These are phyloP conservation scores for Ruditapes philippinarum DNA, from an alignment of 1,140 invertebrate genomes.

Conservation along the genomic window DNA sequence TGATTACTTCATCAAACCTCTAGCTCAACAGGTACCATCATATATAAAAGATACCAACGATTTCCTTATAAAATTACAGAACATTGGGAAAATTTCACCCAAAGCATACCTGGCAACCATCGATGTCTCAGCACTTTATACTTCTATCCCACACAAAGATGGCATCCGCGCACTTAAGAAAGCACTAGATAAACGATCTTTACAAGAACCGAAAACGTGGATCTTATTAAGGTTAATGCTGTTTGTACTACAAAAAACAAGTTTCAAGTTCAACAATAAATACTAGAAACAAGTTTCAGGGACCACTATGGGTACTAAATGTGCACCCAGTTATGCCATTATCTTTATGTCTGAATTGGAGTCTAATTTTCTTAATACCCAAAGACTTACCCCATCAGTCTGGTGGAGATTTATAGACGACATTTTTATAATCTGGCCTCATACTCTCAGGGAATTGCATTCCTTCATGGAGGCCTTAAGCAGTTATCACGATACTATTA, in stretches of 20 bases:
- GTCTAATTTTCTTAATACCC: too few species aligned
- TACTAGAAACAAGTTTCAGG: neutral
- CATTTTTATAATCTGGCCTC: too few species aligned
- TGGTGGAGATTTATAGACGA: too few species aligned
- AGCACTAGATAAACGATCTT: neutral
- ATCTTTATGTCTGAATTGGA: too few species aligned
- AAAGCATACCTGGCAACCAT: too few species aligned
- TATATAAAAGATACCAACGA: conserved; percentile 19
- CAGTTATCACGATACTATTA: too few species aligned
- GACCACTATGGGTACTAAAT: too few species aligned
- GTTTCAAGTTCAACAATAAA: conserved; percentile 2
- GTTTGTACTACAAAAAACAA: neutral
- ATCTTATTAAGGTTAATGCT: neutral
- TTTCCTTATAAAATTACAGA: neutral
- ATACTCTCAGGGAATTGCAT: too few species aligned
- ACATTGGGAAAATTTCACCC: neutral
- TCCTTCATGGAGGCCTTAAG: too few species aligned
- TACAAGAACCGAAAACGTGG: neutral
- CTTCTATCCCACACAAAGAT: neutral
- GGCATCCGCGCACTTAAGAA: neutral
- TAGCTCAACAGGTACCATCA: neutral
- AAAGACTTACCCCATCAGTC: too few species aligned
- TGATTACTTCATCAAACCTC: conserved; percentile 11
- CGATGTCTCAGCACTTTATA: conserved; percentile 16
- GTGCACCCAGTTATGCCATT: too few species aligned